Conservation (phyloP, 1,140 invertebrate species). For the Camponotus vicinus region DNA sequence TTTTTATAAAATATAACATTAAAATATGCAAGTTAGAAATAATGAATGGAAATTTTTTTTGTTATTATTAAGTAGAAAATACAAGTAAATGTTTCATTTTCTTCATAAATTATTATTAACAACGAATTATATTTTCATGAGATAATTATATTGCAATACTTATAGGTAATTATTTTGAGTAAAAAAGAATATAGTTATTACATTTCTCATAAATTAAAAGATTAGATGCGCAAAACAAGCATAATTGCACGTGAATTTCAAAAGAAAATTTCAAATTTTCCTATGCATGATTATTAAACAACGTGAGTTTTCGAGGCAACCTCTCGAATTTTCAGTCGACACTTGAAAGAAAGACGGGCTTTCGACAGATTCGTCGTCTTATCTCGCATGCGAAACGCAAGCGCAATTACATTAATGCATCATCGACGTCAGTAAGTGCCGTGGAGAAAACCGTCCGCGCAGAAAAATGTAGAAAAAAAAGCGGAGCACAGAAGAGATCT, state of each 20-base stretch:
- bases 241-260: background rate
- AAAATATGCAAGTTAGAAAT: background rate
- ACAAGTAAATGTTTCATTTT: background rate
- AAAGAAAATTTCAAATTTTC: background rate
- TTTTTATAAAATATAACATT: background rate
- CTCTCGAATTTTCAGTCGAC: conserved; percentile 11
- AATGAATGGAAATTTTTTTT: background rate
- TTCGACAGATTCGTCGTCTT: conserved; percentile 19
- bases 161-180: background rate
- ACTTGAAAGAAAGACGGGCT: background rate
- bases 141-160: background rate
- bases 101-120: background rate
- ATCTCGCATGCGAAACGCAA: conserved; percentile 50
- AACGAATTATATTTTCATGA: background rate
- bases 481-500: background rate
- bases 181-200: background rate
- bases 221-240: background rate
- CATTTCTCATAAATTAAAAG: background rate
- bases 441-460: conserved; percentile 47
- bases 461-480: conserved; percentile 25
- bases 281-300: background rate
- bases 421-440: conserved; percentile 44
- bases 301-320: background rate
- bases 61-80: background rate
- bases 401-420: conserved; percentile 49